Conservation (phyloP, 2,888 invertebrate genomes). For the Leptopilina drosophilae region DNA sequence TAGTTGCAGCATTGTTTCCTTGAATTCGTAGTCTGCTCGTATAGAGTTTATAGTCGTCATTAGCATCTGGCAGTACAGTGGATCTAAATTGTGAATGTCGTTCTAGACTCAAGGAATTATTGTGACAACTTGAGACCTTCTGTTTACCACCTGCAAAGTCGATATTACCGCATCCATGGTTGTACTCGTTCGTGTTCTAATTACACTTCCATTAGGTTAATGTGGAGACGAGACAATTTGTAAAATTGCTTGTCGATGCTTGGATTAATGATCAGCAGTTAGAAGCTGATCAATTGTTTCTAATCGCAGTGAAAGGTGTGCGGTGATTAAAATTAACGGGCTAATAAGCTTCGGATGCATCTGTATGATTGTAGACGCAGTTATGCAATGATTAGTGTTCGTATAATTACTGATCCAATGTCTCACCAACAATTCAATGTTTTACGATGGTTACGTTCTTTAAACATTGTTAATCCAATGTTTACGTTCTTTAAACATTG, state of each 20-base stretch:
- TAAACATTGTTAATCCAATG: too few relatives aligned
- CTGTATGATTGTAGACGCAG: too few relatives aligned
- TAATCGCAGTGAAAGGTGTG: too few relatives aligned
- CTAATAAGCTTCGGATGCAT: too few relatives aligned
- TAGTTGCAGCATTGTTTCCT: not conserved
- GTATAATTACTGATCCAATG: too few relatives aligned
- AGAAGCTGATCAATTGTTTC: not conserved
- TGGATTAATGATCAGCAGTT: not conserved
- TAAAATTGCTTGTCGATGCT: not conserved
- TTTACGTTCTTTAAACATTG: too few relatives aligned
- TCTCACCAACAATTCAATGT: too few relatives aligned
- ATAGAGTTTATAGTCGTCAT: not conserved
- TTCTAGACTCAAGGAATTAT: conserved; percentile 4
- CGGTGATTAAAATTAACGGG: too few relatives aligned
- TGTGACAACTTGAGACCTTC: not conserved
- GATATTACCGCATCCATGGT: not conserved
- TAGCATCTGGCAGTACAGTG: not conserved
- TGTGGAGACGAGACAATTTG: not conserved
- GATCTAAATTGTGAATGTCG: not conserved
- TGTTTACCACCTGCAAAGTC: conserved; percentile 18
- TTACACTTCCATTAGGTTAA: not conserved
- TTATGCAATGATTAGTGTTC: too few relatives aligned
- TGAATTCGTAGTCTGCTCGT: not conserved
- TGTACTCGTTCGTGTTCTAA: not conserved
- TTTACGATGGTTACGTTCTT: too few relatives aligned